Conservation (phyloP, 2,113 vertebrate species). For the Sapayoa aenigma region DNA sequence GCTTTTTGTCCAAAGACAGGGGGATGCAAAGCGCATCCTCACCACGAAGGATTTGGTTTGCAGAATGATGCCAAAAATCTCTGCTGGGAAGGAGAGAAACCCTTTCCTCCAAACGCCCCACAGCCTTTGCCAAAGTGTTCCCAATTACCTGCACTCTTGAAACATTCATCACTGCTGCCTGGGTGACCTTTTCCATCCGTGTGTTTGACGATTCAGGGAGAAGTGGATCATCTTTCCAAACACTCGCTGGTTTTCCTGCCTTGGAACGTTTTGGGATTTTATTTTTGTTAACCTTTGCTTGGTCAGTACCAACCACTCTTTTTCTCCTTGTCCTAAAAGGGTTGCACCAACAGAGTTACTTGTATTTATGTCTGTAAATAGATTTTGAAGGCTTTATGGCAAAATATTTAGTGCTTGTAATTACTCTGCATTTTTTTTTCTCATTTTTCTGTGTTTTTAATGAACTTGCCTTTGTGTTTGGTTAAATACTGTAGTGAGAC, state of each 20-base stretch:
- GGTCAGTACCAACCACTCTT: constrained; percentile 60
- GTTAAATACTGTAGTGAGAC: constrained; percentile 75
- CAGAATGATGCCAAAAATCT: not conserved
- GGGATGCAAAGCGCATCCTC: not conserved
- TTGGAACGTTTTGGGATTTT: not conserved
- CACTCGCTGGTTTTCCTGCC: constrained; percentile 53
- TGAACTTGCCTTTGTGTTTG: constrained; percentile 69
- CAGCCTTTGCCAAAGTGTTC: constrained; percentile 6
- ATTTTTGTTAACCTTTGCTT: constrained; percentile 6
- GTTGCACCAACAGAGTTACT: constrained; percentile 73
- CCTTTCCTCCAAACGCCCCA: constrained; percentile 32
- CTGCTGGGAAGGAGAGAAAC: constrained; percentile 10
- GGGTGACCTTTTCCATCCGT: constrained; percentile 26
- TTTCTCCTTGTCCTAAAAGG: constrained; percentile 53
- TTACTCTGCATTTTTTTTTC: constrained; percentile 65
- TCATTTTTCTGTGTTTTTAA: constrained; percentile 72
- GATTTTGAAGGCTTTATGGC: constrained; percentile 74
- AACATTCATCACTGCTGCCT: constrained; percentile 51
- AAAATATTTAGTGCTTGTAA: constrained; percentile 79
- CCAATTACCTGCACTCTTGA: constrained; percentile 35
- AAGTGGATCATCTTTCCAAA: constrained; percentile 7
- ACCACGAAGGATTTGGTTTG: not conserved
- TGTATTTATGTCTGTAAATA: constrained; percentile 88
- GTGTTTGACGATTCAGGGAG: constrained; percentile 28
- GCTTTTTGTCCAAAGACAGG: not conserved